Evolutionary conservation across 2,113 vertebrate species (phyloP).

Genomic region (Rhynchomys soricoides): DNA sequence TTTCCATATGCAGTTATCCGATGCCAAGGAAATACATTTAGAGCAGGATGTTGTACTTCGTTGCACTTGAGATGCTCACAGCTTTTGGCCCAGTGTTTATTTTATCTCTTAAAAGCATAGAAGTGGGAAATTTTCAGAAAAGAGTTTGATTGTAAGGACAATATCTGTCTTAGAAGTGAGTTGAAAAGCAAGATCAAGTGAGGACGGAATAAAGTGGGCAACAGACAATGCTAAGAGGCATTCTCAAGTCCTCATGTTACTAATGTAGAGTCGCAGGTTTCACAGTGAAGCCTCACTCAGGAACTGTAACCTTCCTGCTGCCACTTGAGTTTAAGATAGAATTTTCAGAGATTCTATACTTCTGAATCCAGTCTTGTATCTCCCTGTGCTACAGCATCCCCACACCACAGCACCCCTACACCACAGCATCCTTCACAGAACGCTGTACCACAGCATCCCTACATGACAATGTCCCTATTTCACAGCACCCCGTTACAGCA

Average conservation of each 20-base stretch:
- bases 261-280: not conserved
- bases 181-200: not conserved
- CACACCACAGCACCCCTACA: not conserved
- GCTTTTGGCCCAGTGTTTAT: not conserved
- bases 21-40: not conserved
- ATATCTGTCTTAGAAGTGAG: not conserved
- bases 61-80: not conserved
- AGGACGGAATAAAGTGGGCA: not conserved
- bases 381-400: not conserved
- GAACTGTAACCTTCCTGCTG: not conserved
- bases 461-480: not conserved
- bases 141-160: not conserved
- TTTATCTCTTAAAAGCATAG: not conserved
- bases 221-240: not conserved
- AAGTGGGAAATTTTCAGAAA: conserved; percentile 8
- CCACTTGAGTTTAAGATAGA: not conserved
- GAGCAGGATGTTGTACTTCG: not conserved
- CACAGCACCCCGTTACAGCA: no score
- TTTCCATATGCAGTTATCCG: not conserved
- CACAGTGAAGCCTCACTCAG: not conserved
- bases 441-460: not conserved
- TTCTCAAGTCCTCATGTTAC: not conserved
- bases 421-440: not conserved
- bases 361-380: not conserved
- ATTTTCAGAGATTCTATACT: not conserved